Percentiles rank a stretch among this genome's conserved stretches.
These are phyloP conservation scores for Brachyrhaphis roseni DNA, from an alignment of 2,797 vertebrate species.

Conservation along the genomic window DNA sequence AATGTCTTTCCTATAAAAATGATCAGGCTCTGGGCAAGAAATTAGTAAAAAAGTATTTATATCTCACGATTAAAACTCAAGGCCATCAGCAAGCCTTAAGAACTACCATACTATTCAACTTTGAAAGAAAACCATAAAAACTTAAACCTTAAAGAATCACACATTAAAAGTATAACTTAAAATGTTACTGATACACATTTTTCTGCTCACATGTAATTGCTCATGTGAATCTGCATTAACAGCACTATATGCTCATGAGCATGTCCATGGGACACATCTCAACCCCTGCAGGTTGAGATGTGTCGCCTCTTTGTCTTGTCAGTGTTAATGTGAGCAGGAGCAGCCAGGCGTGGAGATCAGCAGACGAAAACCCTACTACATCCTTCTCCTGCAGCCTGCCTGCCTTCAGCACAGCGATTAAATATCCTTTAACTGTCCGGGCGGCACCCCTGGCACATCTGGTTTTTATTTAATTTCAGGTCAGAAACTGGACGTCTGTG, in stretches of 20 bases:
- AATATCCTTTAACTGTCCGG: slow-evolving; percentile 58
- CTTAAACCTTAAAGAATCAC: neutral
- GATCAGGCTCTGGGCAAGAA: neutral
- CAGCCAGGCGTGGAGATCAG: slow-evolving; percentile 78
- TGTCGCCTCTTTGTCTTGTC: slow-evolving; percentile 81
- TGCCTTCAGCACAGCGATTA: slow-evolving; percentile 44
- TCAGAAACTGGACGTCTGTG: slow-evolving; percentile 58
- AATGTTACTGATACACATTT: neutral
- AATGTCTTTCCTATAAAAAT: neutral
- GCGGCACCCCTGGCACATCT: slow-evolving; percentile 63
- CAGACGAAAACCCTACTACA: slow-evolving; percentile 49
- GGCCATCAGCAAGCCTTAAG: neutral
- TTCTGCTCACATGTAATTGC: slow-evolving; percentile 11
- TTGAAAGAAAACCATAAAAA: neutral
- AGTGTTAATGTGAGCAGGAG: slow-evolving; percentile 79
- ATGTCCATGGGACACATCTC: slow-evolving; percentile 28
- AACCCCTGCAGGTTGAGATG: slow-evolving; percentile 67
- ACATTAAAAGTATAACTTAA: neutral
- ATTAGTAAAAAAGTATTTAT: neutral
- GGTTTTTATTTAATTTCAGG: slow-evolving; percentile 76
- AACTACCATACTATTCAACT: too few relatives aligned
- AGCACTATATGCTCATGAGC: slow-evolving; percentile 23
- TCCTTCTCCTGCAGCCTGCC: slow-evolving; percentile 26
- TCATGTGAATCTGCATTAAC: slow-evolving; percentile 37
- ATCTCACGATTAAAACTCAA: too few relatives aligned